A percentile compares a stretch with the other conserved stretches of the same genome.
Evolutionary conservation across 2,797 vertebrate species (phyloP).

Genomic region (Xenops minutus): DNA sequence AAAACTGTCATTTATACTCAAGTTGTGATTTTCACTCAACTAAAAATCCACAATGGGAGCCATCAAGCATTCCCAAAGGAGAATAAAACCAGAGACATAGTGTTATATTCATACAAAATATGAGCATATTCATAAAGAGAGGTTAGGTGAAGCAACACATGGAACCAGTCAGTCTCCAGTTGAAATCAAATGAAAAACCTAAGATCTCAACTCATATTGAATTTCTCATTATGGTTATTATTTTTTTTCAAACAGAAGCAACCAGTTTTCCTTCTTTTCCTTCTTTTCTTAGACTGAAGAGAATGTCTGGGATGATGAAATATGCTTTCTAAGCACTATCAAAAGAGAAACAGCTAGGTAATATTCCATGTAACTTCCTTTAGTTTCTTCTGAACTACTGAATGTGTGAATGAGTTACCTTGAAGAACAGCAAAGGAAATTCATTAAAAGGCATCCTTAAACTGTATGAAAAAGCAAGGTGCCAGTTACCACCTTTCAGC

Average conservation of each 20-base stretch:
- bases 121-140: background rate
- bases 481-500: background rate
- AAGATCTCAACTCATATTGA: background rate
- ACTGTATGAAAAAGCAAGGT: background rate
- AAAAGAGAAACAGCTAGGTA: background rate
- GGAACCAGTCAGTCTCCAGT: background rate
- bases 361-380: background rate
- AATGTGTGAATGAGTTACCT: background rate
- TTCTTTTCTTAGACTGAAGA: background rate
- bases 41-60: background rate
- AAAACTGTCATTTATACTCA: background rate
- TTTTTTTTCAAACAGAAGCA: background rate
- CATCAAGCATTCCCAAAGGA: background rate
- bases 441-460: constrained; percentile 3
- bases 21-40: background rate
- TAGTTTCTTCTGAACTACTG: background rate
- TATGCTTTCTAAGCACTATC: background rate
- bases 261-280: background rate
- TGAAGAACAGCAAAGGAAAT: background rate
- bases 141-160: background rate
- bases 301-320: background rate
- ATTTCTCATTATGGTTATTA: background rate
- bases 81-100: background rate
- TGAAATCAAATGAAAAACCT: background rate
- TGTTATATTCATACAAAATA: background rate